Conservation (phyloP, 2,113 vertebrate species). For the Gobius niger region DNA sequence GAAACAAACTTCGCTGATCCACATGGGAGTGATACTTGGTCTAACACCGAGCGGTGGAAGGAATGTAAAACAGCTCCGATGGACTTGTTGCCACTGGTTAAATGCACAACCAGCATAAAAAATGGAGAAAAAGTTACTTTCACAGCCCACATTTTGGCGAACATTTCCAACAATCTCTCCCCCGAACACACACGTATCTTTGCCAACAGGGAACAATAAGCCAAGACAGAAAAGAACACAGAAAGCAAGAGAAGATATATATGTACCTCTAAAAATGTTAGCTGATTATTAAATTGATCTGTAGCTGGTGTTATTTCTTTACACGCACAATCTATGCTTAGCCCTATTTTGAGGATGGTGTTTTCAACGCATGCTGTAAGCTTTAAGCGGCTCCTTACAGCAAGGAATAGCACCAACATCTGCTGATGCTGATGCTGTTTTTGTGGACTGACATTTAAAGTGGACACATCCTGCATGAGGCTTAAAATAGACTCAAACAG, state of each 20-base stretch:
- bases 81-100: neutral
- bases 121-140: neutral
- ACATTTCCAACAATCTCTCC: neutral
- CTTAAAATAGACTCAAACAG: too few relatives aligned
- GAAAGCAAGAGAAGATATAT: too few relatives aligned
- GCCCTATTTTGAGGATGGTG: too few relatives aligned
- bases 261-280: too few relatives aligned
- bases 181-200: neutral
- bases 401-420: constrained; percentile 4
- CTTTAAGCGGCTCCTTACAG: constrained; percentile 6
- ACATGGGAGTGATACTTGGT: too few relatives aligned
- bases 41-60: neutral
- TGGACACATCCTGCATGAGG: too few relatives aligned
- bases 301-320: too few relatives aligned
- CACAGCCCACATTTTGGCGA: neutral
- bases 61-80: neutral
- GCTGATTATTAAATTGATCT: too few relatives aligned
- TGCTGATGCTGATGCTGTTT: neutral
- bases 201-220: neutral
- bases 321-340: too few relatives aligned
- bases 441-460: too few relatives aligned
- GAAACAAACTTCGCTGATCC: too few relatives aligned
- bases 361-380: neutral
- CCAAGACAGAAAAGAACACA: neutral
- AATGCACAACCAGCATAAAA: neutral